phyloP scores from a whole-genome alignment of 2,888 invertebrate genomes.

The Xestia sexstrigata region DNA sequence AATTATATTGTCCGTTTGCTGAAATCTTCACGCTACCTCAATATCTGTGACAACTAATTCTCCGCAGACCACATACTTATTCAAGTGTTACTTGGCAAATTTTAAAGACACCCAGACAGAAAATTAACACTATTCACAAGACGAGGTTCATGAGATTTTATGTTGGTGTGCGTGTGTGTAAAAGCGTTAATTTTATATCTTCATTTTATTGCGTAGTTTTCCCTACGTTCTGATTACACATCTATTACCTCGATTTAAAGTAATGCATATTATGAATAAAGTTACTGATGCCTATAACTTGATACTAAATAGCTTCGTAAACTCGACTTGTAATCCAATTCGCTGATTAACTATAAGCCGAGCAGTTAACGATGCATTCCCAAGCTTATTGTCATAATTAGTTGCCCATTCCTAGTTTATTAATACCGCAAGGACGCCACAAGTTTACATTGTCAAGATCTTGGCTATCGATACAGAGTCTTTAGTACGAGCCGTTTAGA shows the following conservation, averaged over 20 bases:
- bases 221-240: neutral
- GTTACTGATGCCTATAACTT: conserved; percentile 1
- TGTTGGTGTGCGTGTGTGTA: conserved; percentile 3
- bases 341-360: conserved; percentile 15
- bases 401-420: conserved; percentile 41
- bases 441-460: conserved; percentile 24
- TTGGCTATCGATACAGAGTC: neutral
- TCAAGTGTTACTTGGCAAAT: conserved; percentile 24
- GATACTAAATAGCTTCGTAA: conserved; percentile 13
- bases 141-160: conserved; percentile 48
- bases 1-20: conserved; percentile 66
- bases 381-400: conserved; percentile 29
- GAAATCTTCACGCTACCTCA: conserved; percentile 65
- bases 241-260: neutral
- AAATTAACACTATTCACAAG: conserved; percentile 45
- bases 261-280: neutral
- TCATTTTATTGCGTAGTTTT: conserved; percentile 28
- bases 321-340: conserved; percentile 16
- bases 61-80: conserved; percentile 25
- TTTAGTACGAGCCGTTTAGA: neutral
- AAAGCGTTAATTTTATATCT: conserved; percentile 12
- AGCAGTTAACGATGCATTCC: conserved; percentile 16
- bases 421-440: conserved; percentile 32
- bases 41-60: conserved; percentile 40
- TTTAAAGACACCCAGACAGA: conserved; percentile 51